These are phyloP conservation scores for Hydrophis major DNA, from an alignment of 2,797 vertebrate genomes.

Conservation along the genomic window DNA sequence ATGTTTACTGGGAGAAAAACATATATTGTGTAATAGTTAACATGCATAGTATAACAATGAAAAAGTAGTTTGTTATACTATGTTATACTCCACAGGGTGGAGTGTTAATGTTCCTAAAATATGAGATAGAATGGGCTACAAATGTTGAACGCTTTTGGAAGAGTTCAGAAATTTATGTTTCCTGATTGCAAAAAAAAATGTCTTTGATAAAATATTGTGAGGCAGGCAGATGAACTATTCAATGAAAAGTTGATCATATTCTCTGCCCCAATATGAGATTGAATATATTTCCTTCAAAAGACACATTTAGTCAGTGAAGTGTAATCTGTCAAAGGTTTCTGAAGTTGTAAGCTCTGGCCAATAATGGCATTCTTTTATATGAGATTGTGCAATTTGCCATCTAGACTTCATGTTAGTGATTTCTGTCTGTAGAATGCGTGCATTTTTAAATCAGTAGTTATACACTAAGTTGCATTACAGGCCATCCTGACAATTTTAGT, in stretches of 20 bases:
- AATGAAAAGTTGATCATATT: constrained; percentile 8
- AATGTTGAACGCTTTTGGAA: background rate
- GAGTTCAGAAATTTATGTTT: background rate
- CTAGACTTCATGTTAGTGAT: constrained; percentile 20
- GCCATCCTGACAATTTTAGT: constrained; percentile 42
- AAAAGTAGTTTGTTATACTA: background rate
- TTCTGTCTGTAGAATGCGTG: constrained; percentile 30
- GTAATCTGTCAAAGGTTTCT: background rate
- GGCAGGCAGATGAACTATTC: constrained; percentile 25
- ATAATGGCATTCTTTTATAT: constrained; percentile 15
- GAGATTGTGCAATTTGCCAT: constrained; percentile 30
- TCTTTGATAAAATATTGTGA: constrained; percentile 18
- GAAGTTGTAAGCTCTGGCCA: constrained; percentile 1
- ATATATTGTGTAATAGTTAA: background rate
- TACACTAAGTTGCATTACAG: constrained; percentile 1
- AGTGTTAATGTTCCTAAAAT: constrained; percentile 38
- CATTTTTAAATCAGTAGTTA: constrained; percentile 12
- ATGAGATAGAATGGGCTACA: constrained; percentile 15
- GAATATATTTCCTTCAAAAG: constrained; percentile 5
- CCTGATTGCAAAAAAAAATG: constrained; percentile 35
- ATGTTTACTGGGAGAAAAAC: constrained; percentile 42
- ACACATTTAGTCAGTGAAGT: constrained; percentile 8
- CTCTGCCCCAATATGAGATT: background rate
- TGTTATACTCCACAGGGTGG: background rate
- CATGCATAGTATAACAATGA: background rate